Evolutionary conservation across 92 coral and sea anemone species (phyloP).

Genomic region (Zoanthus sansibaricus): DNA sequence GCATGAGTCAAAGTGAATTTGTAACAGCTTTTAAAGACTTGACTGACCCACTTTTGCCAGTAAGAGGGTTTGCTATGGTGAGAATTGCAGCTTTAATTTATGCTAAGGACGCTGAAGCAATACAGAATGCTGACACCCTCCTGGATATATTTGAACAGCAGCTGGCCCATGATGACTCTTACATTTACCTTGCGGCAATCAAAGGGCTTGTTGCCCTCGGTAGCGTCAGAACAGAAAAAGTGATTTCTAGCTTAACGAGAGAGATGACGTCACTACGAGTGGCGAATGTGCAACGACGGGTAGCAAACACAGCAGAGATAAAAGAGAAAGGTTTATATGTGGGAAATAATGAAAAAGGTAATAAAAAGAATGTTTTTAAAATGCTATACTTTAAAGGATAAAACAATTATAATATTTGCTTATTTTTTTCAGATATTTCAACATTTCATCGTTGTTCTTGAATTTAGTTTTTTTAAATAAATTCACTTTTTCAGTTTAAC

Average conservation of each 20-base stretch:
- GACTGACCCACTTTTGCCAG: slow-evolving; percentile 92
- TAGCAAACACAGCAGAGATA: background rate
- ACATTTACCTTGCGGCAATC: slow-evolving; percentile 94
- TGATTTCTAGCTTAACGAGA: slow-evolving; percentile 77
- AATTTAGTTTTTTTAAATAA: too few relatives aligned
- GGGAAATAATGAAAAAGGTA: slow-evolving; percentile 27
- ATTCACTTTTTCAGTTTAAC: too few relatives aligned
- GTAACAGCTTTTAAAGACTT: slow-evolving; percentile 78
- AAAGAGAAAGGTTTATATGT: slow-evolving; percentile 34
- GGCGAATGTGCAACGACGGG: slow-evolving; percentile 20
- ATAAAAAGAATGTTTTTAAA: background rate
- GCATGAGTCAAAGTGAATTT: slow-evolving; percentile 55
- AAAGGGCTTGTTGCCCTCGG: slow-evolving; percentile 96
- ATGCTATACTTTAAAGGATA: too few relatives aligned
- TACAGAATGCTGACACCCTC: slow-evolving; percentile 76
- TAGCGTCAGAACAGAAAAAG: slow-evolving; percentile 76
- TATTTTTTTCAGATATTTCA: too few relatives aligned
- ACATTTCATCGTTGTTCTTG: too few relatives aligned
- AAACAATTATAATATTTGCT: too few relatives aligned
- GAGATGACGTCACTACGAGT: slow-evolving; percentile 79
- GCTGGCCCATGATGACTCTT: slow-evolving; percentile 88
- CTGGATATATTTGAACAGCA: slow-evolving; percentile 87
- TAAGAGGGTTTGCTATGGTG: slow-evolving; percentile 89
- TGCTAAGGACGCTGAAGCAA: slow-evolving; percentile 76
- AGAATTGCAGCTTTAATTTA: slow-evolving; percentile 75